Evolutionary conservation across 1,140 invertebrate species (phyloP).

Genomic region (Papilio polyxenes): DNA sequence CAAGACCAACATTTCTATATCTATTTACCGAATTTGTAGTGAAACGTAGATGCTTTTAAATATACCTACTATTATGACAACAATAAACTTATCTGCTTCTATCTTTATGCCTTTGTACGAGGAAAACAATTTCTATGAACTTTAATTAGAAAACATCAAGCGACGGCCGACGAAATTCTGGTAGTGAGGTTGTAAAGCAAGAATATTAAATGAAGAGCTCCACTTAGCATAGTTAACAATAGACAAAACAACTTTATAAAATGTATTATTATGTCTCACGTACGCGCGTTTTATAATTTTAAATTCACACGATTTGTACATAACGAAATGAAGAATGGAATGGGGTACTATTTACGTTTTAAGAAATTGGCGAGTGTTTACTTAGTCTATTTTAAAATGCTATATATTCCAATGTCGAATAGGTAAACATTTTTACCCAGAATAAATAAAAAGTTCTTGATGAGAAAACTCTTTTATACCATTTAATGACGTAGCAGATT

Average conservation of each 20-base stretch:
- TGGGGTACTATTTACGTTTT: neutral
- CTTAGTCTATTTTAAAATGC: neutral
- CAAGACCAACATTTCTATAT: neutral
- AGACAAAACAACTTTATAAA: neutral
- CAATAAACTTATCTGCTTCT: neutral
- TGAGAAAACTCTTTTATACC: neutral
- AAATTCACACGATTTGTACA: neutral
- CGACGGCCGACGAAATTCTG: slow-evolving; percentile 18
- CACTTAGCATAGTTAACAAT: neutral
- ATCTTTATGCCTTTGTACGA: neutral
- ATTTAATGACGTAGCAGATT: slow-evolving; percentile 15
- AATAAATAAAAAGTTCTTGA: neutral
- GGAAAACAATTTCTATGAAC: slow-evolving; percentile 7
- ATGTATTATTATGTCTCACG: neutral
- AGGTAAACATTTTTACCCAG: neutral
- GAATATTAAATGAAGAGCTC: slow-evolving; percentile 6
- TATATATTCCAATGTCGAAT: neutral
- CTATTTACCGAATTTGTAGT: neutral
- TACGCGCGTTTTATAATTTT: neutral
- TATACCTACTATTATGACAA: neutral
- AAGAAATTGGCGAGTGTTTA: neutral
- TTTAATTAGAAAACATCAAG: slow-evolving; percentile 25
- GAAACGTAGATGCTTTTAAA: neutral
- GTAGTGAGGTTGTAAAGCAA: neutral
- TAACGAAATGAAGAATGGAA: neutral